Conservation (phyloP, 2,797 vertebrate genomes). For the Tarsius wallacei region DNA sequence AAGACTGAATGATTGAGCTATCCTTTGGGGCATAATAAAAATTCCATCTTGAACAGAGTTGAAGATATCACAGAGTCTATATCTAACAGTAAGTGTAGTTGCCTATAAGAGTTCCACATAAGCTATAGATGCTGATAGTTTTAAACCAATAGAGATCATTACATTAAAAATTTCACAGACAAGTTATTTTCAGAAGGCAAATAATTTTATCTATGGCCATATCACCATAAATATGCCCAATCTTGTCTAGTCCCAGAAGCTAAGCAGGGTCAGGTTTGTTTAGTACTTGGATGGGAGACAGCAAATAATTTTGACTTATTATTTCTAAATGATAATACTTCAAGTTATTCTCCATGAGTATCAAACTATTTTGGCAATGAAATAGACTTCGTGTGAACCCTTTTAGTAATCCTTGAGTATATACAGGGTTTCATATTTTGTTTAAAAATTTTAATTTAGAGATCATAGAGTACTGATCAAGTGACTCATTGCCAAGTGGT, state of each 20-base stretch:
- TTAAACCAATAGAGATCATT: not conserved
- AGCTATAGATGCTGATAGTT: not conserved
- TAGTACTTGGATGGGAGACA: not conserved
- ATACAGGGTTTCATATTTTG: not conserved
- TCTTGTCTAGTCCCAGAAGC: not conserved
- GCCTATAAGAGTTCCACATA: not conserved
- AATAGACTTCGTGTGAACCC: conserved; percentile 46
- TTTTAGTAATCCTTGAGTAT: conserved; percentile 35
- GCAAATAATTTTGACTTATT: conserved; percentile 46
- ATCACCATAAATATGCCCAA: not conserved
- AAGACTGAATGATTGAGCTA: conserved; percentile 17
- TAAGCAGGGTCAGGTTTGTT: not conserved
- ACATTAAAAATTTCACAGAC: not conserved
- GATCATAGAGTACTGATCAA: conserved; percentile 27
- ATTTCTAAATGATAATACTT: conserved; percentile 22
- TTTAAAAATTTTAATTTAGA: conserved; percentile 64
- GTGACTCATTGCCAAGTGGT: conserved; percentile 65
- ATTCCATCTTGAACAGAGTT: not conserved
- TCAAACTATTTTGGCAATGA: conserved; percentile 59
- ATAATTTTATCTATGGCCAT: not conserved
- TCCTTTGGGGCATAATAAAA: conserved; percentile 62
- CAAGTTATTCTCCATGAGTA: conserved; percentile 13
- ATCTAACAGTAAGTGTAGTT: not conserved
- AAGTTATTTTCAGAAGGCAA: conserved; percentile 66
- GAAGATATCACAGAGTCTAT: not conserved